Evolutionary conservation across 1,140 invertebrate species (phyloP), one percentile per base, ranked within the genome.

Genomic region (Colletes latitarsis): DNA sequence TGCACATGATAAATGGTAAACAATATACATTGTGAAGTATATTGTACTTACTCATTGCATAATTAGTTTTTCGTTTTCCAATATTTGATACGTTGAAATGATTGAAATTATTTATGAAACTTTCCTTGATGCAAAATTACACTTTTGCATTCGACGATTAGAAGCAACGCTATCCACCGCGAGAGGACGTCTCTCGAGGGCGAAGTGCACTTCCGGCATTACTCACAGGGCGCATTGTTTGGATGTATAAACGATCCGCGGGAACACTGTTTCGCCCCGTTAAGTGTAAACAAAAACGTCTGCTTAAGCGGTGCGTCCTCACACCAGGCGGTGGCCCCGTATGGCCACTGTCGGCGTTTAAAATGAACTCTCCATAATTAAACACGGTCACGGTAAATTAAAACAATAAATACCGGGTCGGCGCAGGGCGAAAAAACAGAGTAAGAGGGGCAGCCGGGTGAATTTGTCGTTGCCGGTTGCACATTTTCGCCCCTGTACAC

Each of bases 351-450:
- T 86, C 82, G 77, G 78, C 85, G 81, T 81, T 82, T 83, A 83
- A 88, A 92, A 92, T 92, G 90, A 91, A 92, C 90, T 89, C 87
- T 91, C 90, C 87, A 92, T 92, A 92, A 92, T 92, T 92, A 92
- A 92, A 92, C 89, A 89, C 76, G 80, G 83, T 69, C 83, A 57
- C 81, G 88, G 89, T 92, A 89, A 91, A 92, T 91, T 92, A 91
- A 92, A 92, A 91, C 90, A 88, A 92, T 92, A 92, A 92, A 92
- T 92, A 91, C 86, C 79, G 75, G 62, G 77, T 80, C 52, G 63
- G 69, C 72, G 68, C 49, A 77, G 53, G 74, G 74, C 60, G 30
- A 85, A 82, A 88, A 85, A 83, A 81, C 74, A 58, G 19, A 60
- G 52, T 63, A 77, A 66, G 43, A 8, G n/a, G 17, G 6, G 30